Conservation (phyloP, 2,797 vertebrate species). For the Artibeus lituratus region DNA sequence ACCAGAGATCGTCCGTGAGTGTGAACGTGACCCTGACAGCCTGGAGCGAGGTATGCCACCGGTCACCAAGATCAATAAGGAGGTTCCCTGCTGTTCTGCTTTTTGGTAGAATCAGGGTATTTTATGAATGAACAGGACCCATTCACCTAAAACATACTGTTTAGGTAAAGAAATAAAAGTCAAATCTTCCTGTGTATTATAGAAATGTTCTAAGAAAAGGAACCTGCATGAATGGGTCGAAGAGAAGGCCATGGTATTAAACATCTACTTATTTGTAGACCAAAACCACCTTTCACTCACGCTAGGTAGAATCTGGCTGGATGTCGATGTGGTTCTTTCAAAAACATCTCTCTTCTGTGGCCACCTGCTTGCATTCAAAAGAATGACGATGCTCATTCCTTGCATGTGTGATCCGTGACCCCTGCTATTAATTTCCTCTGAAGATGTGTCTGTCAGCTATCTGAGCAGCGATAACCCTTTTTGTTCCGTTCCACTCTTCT, state of each 20-base stretch:
- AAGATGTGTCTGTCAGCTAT: neutral
- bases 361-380: neutral
- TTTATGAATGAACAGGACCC: neutral
- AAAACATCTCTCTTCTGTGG: neutral
- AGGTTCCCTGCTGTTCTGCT: neutral
- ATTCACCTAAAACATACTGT: neutral
- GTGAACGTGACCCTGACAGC: too few species aligned
- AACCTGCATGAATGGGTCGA: neutral
- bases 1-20: neutral
- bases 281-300: neutral
- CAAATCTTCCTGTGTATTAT: neutral
- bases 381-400: neutral
- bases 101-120: neutral
- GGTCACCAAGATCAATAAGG: rapidly evolving
- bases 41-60: neutral
- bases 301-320: neutral
- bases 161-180: neutral
- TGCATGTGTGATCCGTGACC: neutral
- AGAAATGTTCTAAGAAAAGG: neutral
- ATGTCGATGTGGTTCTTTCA: neutral
- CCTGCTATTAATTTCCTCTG: neutral
- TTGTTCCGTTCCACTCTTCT: neutral
- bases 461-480: neutral
- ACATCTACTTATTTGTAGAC: neutral
- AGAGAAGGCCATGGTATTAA: neutral